Evolutionary conservation across 37 sponge, comb jelly and placozoan genomes (phyloP).

Genomic region (Halisarca cf. caerulea): DNA sequence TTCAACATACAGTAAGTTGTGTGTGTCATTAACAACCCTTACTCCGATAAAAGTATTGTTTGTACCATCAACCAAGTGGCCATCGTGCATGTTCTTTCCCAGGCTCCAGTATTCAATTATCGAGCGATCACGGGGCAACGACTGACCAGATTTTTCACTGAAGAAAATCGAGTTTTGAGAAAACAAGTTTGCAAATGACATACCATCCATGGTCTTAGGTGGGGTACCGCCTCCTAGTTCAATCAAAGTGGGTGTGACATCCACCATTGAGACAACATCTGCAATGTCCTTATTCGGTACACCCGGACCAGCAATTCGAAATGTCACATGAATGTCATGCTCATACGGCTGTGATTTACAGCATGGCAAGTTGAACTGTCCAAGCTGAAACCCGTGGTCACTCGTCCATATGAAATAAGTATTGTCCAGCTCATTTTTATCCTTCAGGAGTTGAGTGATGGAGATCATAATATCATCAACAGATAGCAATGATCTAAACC

Average conservation of each 20-base stretch:
- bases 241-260: slow-evolving; percentile 72
- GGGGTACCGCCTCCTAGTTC: slow-evolving; percentile 57
- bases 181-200: slow-evolving; percentile 56
- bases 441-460: slow-evolving; percentile 29
- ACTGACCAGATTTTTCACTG: background rate
- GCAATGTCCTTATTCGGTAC: slow-evolving; percentile 16
- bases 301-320: slow-evolving; percentile 59
- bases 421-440: slow-evolving; percentile 54
- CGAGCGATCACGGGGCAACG: slow-evolving; percentile 18
- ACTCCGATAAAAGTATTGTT: slow-evolving; percentile 77
- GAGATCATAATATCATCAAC: slow-evolving; percentile 75
- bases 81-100: slow-evolving; percentile 57
- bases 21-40: slow-evolving; percentile 66
- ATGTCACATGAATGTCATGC: slow-evolving; percentile 73
- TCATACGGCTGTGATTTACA: slow-evolving; percentile 83
- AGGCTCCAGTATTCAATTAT: slow-evolving; percentile 82
- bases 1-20: slow-evolving; percentile 71
- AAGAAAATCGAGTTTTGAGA: background rate
- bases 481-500: slow-evolving; percentile 71
- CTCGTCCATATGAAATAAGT: slow-evolving; percentile 78
- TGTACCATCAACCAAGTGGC: slow-evolving; percentile 66
- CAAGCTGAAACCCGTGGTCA: slow-evolving; percentile 85
- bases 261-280: slow-evolving; percentile 76
- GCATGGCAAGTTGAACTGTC: slow-evolving; percentile 71
- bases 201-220: slow-evolving; percentile 67